Evolutionary conservation across 2,888 invertebrate species (phyloP), one percentile per base, ranked within the genome.

Genomic region (Tanypteryx hageni): DNA sequence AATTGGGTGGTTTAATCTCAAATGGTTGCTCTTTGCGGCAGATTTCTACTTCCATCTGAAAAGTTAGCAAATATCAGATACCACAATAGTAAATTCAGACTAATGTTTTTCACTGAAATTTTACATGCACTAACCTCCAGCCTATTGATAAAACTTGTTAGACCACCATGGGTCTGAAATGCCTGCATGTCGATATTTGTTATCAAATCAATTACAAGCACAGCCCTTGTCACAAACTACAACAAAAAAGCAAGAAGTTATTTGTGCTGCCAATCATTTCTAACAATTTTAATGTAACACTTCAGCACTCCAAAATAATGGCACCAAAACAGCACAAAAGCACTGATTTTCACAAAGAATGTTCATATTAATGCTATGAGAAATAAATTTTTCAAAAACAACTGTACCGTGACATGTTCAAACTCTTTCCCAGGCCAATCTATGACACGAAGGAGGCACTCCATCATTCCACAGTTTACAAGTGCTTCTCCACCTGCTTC

Each of bases 401-500:
- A 92, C 94, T 95, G 95, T 95, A 97, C 97, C 92, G 98, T 98
- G 92, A 98, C 98, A 94, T 98, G 98, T 94, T 98, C 98, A 81
- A 98, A 95, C 94, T 98, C 98, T 92, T 97, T 96, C 64, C 97
- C 97, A 93, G 97, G 97, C 97, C 98, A 98, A 94, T 97, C 98
- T 93, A 98, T 98, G n/a, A 98, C 98, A 94, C 97, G 97, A 56
- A 98, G 95, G 68, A 98, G 95, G 31, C 98, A 97, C 94, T 98
- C 98, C 97, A 98, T 98, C 97, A 98, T 98, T 18, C 98, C 98
- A 95, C 98, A 98, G 76, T 97, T 97, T 31, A 98, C 98, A 81
- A 98, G 95, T 5, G 98, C 98, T 94, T 98, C 98, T 10, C 98
- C 98, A 56, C 98, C 98, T 93, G 96, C 96, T 94, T 98, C 98